Percentiles rank a stretch among this genome's conserved stretches.
These are phyloP conservation scores for Tricholaema leucomelas DNA, from an alignment of 2,113 vertebrate genomes.

Conservation along the genomic window DNA sequence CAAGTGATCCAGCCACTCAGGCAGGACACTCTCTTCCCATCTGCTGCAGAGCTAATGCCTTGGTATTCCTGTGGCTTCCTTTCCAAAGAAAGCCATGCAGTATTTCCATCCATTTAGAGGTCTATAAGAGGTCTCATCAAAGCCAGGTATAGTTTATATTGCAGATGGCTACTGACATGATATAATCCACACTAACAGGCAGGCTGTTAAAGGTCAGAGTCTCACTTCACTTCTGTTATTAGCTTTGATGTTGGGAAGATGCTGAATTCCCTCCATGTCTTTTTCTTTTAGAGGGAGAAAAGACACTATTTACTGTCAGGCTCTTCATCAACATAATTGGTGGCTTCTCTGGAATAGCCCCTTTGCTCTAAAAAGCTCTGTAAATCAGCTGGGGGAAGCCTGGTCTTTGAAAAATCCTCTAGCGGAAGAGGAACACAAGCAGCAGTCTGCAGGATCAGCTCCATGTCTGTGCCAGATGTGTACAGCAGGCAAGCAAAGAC, in stretches of 20 bases:
- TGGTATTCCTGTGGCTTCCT: constrained; percentile 32
- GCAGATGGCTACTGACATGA: constrained; percentile 68
- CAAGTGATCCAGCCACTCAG: background rate
- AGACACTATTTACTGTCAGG: constrained; percentile 62
- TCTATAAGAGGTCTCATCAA: constrained; percentile 66
- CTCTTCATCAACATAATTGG: constrained; percentile 69
- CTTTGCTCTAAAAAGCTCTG: constrained; percentile 12
- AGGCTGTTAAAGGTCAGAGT: constrained; percentile 69
- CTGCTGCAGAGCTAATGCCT: background rate
- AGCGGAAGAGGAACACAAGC: background rate
- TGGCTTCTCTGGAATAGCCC: constrained; percentile 18
- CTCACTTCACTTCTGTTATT: constrained; percentile 67
- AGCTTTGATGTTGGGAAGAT: constrained; percentile 68
- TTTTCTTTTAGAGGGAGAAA: constrained; percentile 48
- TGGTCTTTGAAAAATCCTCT: constrained; percentile 19
- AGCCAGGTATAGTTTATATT: constrained; percentile 70
- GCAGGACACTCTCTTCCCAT: background rate
- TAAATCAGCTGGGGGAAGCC: constrained; percentile 66
- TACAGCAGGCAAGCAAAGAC: background rate
- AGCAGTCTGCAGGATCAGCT: background rate
- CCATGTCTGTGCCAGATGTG: constrained; percentile 54
- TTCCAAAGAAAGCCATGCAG: background rate
- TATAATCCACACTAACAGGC: constrained; percentile 65
- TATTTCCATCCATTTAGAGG: constrained; percentile 52
- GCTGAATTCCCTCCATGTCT: constrained; percentile 42